phyloP scores from a whole-genome alignment of 1,140 invertebrate genomes.

The Oppia nitens region DNA sequence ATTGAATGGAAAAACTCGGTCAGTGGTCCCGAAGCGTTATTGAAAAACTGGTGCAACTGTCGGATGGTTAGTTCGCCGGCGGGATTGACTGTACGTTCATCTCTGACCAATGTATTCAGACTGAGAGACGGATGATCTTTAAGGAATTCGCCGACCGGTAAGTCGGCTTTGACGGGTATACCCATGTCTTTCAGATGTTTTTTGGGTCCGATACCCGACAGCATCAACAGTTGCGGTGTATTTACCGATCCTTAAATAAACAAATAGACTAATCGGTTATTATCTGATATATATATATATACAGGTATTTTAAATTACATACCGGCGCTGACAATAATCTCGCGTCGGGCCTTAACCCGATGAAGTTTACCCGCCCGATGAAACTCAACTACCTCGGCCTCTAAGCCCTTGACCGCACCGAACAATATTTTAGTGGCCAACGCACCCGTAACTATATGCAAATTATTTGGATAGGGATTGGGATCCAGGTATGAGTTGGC shows the following conservation, averaged over 20 bases:
- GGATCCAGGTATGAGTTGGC: constrained; percentile 73
- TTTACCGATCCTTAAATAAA: constrained; percentile 45
- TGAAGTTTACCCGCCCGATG: constrained; percentile 41
- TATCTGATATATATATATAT: too few relatives aligned
- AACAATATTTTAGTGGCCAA: constrained; percentile 66
- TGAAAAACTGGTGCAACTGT: constrained; percentile 8
- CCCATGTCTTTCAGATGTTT: constrained; percentile 49
- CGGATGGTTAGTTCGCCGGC: constrained; percentile 2
- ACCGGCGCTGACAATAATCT: constrained; percentile 62
- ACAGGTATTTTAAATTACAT: not conserved
- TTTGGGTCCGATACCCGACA: constrained; percentile 64
- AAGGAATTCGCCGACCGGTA: constrained; percentile 30
- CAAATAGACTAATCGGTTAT: too few relatives aligned
- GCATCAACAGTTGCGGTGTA: constrained; percentile 61
- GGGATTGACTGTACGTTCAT: not conserved
- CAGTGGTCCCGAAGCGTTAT: constrained; percentile 5
- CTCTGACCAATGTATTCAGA: too few relatives aligned
- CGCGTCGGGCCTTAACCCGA: constrained; percentile 46
- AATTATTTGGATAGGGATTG: constrained; percentile 45
- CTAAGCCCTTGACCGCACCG: constrained; percentile 39
- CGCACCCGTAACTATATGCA: constrained; percentile 64
- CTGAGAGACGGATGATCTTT: constrained; percentile 20
- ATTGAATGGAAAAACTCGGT: constrained; percentile 6
- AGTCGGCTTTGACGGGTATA: constrained; percentile 27
- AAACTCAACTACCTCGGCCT: constrained; percentile 58